Evolutionary conservation across 2,797 vertebrate genomes (phyloP), one percentile per base, ranked within the genome.

Genomic region (Paramormyrops hopkinsi): DNA sequence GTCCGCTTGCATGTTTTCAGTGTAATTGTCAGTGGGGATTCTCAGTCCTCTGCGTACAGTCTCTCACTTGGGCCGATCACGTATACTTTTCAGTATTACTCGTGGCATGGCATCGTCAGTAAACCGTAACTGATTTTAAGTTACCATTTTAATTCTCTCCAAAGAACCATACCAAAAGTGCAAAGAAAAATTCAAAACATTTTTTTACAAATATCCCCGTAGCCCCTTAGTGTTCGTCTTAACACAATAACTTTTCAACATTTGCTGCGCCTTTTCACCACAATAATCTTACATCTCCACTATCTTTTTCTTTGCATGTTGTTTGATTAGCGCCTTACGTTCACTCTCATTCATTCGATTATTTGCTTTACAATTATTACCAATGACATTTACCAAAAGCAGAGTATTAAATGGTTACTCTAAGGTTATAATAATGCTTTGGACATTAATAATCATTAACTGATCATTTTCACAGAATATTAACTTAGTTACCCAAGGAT

Each of bases 1-100:
- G 56, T 59, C 56, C 69, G 86, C 87, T 69, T 37, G 37, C 87
- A 25, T 69, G 87, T 69, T 44, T 59, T 88, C 87, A 54, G 85
- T 56, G 85, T 87, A 54, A 19, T 54, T 54, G 85, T 87, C 85
- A 87, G 50, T 37, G 85, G 85, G 85, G 50, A 54, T 56, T 33
- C 53, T 56, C 50, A 87, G 50, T 86, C 83, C 46, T 29, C 50
- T 50, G 83, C 83, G 48, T 86, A 29, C 46, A 51, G 48, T 86
- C 22, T 86, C 46, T 33, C 41, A 82, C 76, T 82, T 46, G 17
- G 76, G 41, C 76, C 6, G 76, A n/a, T 82, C 37, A 79, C 73
- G 19, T 79, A 44, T 44, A 79, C 41, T 41, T 17, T 37, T 76
- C 69, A 76, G 69, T 76, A 41, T 46, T 46, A 46, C 17, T 46